Percentiles rank a stretch among this genome's conserved stretches.
phyloP scores from a whole-genome alignment of 2,797 vertebrate species.

The Acanthornis magna region DNA sequence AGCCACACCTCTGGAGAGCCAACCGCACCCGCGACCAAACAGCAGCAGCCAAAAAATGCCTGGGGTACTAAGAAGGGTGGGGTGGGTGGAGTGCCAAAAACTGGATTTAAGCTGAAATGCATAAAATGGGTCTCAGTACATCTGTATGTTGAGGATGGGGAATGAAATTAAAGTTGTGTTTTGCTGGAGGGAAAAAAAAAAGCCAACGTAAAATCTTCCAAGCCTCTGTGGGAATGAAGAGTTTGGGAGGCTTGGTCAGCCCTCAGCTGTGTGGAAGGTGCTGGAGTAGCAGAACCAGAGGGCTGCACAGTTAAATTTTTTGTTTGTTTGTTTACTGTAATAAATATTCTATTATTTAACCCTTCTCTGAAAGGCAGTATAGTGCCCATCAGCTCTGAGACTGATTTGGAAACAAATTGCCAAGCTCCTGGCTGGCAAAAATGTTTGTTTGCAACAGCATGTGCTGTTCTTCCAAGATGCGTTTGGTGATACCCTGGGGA shows the following conservation, averaged over 20 bases:
- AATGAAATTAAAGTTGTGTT: fast-evolving
- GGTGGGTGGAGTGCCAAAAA: neutral
- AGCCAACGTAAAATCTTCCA: fast-evolving
- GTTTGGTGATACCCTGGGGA: neutral
- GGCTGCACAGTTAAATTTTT: fast-evolving
- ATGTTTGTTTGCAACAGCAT: neutral
- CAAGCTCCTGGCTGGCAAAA: neutral
- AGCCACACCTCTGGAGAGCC: fast-evolving
- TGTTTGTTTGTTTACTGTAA: neutral
- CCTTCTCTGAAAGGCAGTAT: no score
- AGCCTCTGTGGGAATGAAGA: neutral
- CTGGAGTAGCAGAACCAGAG: neutral
- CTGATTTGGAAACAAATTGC: neutral
- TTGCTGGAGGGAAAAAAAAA: neutral
- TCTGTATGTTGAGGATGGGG: fast-evolving
- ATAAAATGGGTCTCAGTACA: fast-evolving
- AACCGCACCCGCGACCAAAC: fast-evolving
- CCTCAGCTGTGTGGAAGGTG: neutral
- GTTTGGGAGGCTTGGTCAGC: no score
- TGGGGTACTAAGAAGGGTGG: neutral
- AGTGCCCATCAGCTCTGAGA: neutral
- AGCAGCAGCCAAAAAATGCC: neutral
- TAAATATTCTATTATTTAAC: neutral
- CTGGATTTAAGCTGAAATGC: neutral
- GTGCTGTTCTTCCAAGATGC: neutral